Percentiles rank a stretch among this genome's conserved stretches.
Evolutionary conservation across 2,113 vertebrate genomes (phyloP).

Genomic region (Peromyscus maniculatus): DNA sequence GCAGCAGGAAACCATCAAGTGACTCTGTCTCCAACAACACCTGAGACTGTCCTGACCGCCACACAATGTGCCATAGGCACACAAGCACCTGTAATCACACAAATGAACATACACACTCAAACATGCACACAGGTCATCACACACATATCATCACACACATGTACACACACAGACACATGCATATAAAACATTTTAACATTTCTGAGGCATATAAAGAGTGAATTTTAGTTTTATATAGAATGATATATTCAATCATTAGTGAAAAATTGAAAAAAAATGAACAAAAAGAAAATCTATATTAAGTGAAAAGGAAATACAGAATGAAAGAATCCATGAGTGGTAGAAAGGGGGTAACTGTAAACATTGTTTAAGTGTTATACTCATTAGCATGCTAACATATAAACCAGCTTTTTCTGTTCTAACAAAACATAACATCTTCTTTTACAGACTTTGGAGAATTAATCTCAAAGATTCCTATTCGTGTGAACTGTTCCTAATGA

Average conservation of each 20-base stretch:
- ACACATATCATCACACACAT: not conserved
- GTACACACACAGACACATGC: not conserved
- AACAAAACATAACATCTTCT: conserved; percentile 28
- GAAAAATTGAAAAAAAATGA: not conserved
- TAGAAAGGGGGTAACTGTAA: not conserved
- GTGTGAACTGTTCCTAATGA: conserved; percentile 34
- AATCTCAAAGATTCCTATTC: not conserved
- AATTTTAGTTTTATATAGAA: conserved; percentile 19
- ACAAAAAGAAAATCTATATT: not conserved
- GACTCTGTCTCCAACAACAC: not conserved
- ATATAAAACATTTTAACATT: not conserved
- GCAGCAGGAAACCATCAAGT: not conserved
- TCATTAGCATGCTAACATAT: not conserved
- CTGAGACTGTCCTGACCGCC: not conserved
- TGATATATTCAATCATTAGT: conserved; percentile 3
- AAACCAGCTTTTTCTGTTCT: not conserved
- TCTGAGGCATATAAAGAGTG: conserved; percentile 1
- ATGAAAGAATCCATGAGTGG: not conserved
- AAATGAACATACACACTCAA: not conserved
- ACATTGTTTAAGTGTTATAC: not conserved
- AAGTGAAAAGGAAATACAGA: not conserved
- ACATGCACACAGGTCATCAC: not conserved
- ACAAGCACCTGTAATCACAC: not conserved
- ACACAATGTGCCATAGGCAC: not conserved
- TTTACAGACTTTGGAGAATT: conserved; percentile 32